Conservation (phyloP, 2,113 vertebrate species). For the Rallus limicola region DNA sequence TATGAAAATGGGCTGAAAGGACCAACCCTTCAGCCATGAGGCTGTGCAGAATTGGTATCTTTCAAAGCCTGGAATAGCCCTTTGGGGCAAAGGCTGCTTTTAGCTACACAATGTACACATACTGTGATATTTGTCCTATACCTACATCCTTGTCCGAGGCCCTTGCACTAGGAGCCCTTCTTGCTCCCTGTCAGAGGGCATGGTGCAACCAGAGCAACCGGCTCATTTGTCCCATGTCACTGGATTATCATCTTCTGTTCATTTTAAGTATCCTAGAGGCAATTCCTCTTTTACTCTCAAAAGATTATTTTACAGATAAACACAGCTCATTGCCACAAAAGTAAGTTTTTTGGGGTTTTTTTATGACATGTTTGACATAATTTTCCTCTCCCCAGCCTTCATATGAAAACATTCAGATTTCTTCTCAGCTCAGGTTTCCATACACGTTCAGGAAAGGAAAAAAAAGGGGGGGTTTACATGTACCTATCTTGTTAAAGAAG, state of each 20-base stretch:
- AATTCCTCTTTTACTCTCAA: neutral
- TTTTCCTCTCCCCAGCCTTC: neutral
- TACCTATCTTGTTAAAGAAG: neutral
- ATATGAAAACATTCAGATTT: neutral
- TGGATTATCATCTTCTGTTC: neutral
- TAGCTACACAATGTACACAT: accelerated
- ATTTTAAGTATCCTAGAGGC: neutral
- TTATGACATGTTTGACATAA: neutral
- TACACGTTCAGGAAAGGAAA: neutral
- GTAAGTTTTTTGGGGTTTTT: neutral
- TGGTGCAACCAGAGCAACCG: neutral
- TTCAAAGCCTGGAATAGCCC: neutral
- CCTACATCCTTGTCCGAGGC: neutral
- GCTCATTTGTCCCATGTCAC: neutral
- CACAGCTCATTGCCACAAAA: neutral
- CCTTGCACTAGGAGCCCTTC: neutral
- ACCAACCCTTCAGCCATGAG: neutral
- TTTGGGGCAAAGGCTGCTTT: neutral
- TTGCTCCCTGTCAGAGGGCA: neutral
- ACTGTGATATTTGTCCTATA: neutral
- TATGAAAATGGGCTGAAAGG: slow-evolving; percentile 23
- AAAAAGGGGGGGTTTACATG: neutral
- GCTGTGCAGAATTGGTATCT: neutral
- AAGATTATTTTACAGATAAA: neutral
- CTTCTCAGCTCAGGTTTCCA: neutral